Evolutionary conservation across 1,140 invertebrate genomes (phyloP).

Genomic region (Caenorhabditis latens): DNA sequence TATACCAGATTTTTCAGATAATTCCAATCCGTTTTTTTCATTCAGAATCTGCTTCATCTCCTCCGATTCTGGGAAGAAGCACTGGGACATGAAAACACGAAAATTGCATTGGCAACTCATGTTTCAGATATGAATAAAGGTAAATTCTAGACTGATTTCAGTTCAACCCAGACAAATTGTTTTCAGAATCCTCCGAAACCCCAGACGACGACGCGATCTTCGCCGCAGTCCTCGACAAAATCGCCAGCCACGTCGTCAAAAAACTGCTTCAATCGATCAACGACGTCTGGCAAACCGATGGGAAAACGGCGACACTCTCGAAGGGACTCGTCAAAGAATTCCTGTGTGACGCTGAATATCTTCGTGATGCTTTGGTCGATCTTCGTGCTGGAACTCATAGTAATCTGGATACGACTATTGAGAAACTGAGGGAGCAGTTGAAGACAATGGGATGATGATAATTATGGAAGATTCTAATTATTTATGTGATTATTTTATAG

Average conservation of each 20-base stretch:
- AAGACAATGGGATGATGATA: not conserved
- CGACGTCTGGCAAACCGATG: slow-evolving; percentile 45
- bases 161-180: too few species aligned
- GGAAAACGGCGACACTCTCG: slow-evolving; percentile 43
- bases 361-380: slow-evolving; percentile 9
- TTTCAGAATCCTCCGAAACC: not conserved
- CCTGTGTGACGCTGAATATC: slow-evolving; percentile 38
- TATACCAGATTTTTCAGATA: too few species aligned
- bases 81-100: slow-evolving; percentile 5
- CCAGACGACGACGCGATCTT: slow-evolving; percentile 12
- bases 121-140: slow-evolving; percentile 16
- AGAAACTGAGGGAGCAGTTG: slow-evolving; percentile 37
- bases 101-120: not conserved
- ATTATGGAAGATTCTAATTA: too few species aligned
- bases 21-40: not conserved
- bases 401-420: slow-evolving; percentile 9
- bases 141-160: not conserved
- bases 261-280: slow-evolving; percentile 35
- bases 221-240: slow-evolving; percentile 17
- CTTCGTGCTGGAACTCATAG: not conserved
- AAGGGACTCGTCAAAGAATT: slow-evolving; percentile 50
- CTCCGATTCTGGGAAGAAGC: slow-evolving; percentile 49
- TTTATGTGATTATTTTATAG: too few species aligned
- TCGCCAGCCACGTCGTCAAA: slow-evolving; percentile 32
- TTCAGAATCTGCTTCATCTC: slow-evolving; percentile 32